Base-by-base conservation (phyloP, 2,113 vertebrate genomes). In the Catagonus wagneri region DNA sequence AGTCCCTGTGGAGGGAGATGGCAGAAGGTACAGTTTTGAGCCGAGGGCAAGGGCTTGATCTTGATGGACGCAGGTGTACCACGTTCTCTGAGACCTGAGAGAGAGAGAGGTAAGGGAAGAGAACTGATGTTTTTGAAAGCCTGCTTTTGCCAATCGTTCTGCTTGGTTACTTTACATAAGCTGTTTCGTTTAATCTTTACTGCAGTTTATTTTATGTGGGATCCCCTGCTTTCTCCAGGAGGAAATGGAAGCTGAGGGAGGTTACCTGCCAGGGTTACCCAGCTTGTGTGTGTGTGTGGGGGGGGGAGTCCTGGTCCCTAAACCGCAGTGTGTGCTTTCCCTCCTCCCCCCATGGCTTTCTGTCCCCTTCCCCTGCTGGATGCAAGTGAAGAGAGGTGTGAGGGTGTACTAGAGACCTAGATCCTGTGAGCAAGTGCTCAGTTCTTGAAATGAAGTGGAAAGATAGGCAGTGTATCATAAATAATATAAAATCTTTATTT, bases 381-480 rank as follows among this genome's bases (percentile, higher is more conserved):
- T 83, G 14, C 32, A n/a, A 78, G n/a, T 83, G 17, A 61, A 81
- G 20, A 8, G 65, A 76, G 72, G 20, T 61, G 22, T 72, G 8
- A 22, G 13, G 13, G 34, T 76, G 6, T 78, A 23, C 8, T 76
- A 50, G 27, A 6, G 29, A 52, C n/a, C 79, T 56, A 32, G n/a
- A 85, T 34, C 7, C 10, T 76, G 4, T 91, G 61, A 85, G 60
- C 23, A 78, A 23, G 11, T 74, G 0, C 22, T 69, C 39, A 89
- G 44, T 79, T 72, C 88, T 90, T 74, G 29, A 93, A 93, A 44
- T 76, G 61, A 90, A 89, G 52, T 65, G 12, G 22, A 29, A 81
- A 32, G n/a, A 87, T 80, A 34, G 68, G 8, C 65, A 68, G 80
- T 74, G 68, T 81, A 66, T 71, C 27, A 90, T 87, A 61, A 50